Evolutionary conservation across 2,113 vertebrate species (phyloP), one percentile per base, ranked within the genome.

Genomic region (Scomber colias): DNA sequence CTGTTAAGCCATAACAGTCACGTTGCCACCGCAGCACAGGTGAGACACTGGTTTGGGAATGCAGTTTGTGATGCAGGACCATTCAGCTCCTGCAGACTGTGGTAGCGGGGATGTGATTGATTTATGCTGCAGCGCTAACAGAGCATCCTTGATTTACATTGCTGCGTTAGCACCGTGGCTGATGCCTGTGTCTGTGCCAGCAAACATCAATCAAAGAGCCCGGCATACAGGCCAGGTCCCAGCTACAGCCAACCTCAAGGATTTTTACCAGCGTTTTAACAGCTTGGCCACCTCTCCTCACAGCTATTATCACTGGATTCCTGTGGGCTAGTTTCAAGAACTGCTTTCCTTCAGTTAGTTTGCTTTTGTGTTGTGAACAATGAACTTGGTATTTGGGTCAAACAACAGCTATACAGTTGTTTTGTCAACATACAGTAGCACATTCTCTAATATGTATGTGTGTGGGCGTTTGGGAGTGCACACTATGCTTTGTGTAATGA

Each of bases 51-150:
- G 82, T 73, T 92, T 74, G 87, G 82, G 86, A 93, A 92, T 92
- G 91, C 83, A 55, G 74, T 62, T 75, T 67, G 11, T 12, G 49
- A 91, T 92, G 91, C 91, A 87, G 91, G 92, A 54, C 74, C 81
- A 92, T 93, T 93, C 92, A 93, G 82, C 82, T 91, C 66, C 87
- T 86, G 74, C 80, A 88, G 86, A 93, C 87, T 85, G 93, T 92
- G 89, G 56, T 63, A 77, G 89, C 75, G 12, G 50, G 19, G 78
- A 73, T n/a, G 85, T 75, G 85, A 87, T 54, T 86, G 89, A 89
- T 89, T 85, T 68, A 79, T 30, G 65, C 62, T 16, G 82, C 69
- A 44, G 59, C 10, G 55, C 59, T 8, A 77, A 83, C 69, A 63
- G 80, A 59, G 69, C 69, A 48, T 63, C 80, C 57, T 82, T 90